Evolutionary conservation across 2,113 vertebrate genomes (phyloP).

Genomic region (Mionectes macconnelli): DNA sequence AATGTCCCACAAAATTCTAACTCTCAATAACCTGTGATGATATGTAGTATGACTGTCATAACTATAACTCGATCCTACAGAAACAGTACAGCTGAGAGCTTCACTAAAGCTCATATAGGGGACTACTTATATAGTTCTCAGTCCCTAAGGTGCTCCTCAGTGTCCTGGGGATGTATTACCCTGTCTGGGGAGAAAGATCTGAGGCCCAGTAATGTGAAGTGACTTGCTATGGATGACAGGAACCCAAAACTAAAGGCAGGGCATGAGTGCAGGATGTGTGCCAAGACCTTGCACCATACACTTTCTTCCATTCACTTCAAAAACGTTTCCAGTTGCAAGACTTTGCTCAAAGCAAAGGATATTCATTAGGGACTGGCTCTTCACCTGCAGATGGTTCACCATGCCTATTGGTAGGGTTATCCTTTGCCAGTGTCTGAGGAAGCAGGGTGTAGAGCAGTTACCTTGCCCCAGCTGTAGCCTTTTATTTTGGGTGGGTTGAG

Average conservation of each 20-base stretch:
- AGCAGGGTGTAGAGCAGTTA: not conserved
- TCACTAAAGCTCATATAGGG: not conserved
- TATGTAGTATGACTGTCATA: not conserved
- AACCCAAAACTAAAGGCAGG: not conserved
- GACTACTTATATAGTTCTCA: not conserved
- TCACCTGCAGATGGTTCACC: not conserved
- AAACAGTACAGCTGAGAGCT: not conserved
- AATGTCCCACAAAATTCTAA: not conserved
- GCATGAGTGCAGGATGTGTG: no score
- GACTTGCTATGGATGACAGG: not conserved
- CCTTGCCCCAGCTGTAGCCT: not conserved
- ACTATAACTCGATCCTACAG: not conserved
- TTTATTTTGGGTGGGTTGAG: not conserved
- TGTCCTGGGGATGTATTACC: not conserved
- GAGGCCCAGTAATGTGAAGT: rapidly evolving
- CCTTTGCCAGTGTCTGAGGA: rapidly evolving
- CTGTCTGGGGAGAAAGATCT: rapidly evolving
- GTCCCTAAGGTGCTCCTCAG: not conserved
- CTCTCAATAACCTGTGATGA: not conserved
- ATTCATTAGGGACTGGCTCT: not conserved
- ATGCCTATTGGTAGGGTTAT: not conserved
- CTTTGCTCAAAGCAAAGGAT: not conserved
- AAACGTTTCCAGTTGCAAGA: not conserved
- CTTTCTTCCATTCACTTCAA: not conserved
- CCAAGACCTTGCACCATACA: rapidly evolving